Base-by-base conservation (phyloP, 1,140 invertebrate genomes). In the Agrilus planipennis region DNA sequence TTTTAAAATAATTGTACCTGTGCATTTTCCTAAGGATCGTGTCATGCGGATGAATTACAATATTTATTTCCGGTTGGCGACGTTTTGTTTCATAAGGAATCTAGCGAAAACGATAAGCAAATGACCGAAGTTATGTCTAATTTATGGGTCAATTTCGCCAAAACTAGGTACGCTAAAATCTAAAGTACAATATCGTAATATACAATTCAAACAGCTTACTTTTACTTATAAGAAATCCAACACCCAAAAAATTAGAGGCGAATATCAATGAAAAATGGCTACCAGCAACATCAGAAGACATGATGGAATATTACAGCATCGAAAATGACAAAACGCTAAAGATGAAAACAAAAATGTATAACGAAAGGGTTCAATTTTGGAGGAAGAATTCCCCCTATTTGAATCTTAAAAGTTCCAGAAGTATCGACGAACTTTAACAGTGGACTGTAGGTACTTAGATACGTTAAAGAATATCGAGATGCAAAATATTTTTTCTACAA, bases 61-160 rank as follows among this genome's bases (percentile, higher is more conserved):
- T 27, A 27, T 12, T 27, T 27, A 27, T 27, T 27, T 27, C 23
- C 7, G 7, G 7, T 9, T 9, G 23, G 23, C 50, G 81, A 81
- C 53, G 50, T 83, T 1, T 83, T 83, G 46, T 79, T 79, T 0
- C 71, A 81, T 18, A 65, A 63, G 0, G 65, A 70, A 9, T 53
- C 69, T 4, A 70, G 52, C 5, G 47, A 61, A 9, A 51, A 64
- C 14, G 75, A 77, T 48, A 50, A 65, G 2, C 50, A 61, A 44
- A 57, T 76, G 7, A 55, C 69, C 0, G 61, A 72, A 23, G 25
- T 72, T 14, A 53, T 84, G 46, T 76, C 77, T 0, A 67, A 60
- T n/a, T 42, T 80, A 17, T 84, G 79, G 79, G 66, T 70, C 0
- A 78, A 82, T 57, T 84, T 85, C 51, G 79, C 80, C 0, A 71